Evolutionary conservation across 2,888 invertebrate species (phyloP), one percentile per base, ranked within the genome.

Genomic region (Polydrusus cervinus): DNA sequence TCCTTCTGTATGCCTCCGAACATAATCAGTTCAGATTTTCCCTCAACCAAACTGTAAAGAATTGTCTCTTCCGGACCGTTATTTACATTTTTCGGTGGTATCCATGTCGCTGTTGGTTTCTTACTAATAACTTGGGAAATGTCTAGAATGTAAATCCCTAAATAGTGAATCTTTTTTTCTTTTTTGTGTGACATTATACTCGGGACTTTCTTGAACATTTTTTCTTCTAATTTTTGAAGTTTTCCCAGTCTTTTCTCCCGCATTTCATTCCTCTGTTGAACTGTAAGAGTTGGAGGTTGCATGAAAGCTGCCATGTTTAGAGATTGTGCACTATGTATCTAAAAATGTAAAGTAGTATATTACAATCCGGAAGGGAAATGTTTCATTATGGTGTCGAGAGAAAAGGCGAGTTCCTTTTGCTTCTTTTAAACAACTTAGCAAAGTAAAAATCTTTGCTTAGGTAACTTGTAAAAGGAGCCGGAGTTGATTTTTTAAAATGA

Each of bases 1-100:
- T 95, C 94, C 85, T 95, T 95, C 82, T 94, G 93, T 79, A 98
- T 95, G 73, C 98, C 98, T n/a, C 98, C 98, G 89, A 98, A 98
- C 90, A 98, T 93, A 68, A 98, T 93, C 34, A 98, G 87, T 89
- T 98, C 98, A 11, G 96, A 96, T 84, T 96, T 94, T 13, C 97
- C 98, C 78, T 93, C 92, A 6, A 97, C 93, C 81, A 98, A 90
- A 40, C 96, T 94, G 85, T 97, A 97, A 82, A 97, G 90, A 79
- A 97, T 94, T 62, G 96, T 92, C 84, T 97, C 96, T 84, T 97
- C 96, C 0, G 98, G 97, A 0, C 85, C 85, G 61, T 83, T 83
- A n/a, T 79, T 80, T 11, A 83, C 64, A 77, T 92, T 90, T 81
- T 93, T 92, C 79, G 92, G 89, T 76, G 92, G 91, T 77, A 93